Evolutionary conservation across 2,888 invertebrate genomes (phyloP).

Genomic region (Idaea straminata): DNA sequence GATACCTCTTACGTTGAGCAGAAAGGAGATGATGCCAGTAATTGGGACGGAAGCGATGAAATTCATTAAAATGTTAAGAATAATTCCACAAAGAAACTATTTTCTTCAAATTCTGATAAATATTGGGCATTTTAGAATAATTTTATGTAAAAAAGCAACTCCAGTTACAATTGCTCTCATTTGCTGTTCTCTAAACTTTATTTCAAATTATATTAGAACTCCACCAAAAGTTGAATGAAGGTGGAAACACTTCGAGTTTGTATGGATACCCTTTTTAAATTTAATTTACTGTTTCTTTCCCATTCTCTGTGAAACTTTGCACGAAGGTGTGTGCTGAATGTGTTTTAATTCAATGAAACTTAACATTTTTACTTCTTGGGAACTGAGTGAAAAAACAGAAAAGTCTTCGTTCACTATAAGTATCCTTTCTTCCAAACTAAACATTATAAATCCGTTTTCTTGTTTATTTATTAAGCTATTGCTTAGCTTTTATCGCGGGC

Average conservation of each 20-base stretch:
- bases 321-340: constrained; percentile 1
- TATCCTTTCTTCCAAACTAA: background rate
- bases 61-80: background rate
- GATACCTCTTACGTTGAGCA: constrained; percentile 11
- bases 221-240: background rate
- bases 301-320: background rate
- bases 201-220: background rate
- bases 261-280: constrained; percentile 1
- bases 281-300: constrained; percentile 1
- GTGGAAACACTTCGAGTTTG: background rate
- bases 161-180: background rate
- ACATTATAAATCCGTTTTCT: too few species aligned
- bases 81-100: background rate
- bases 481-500: too few species aligned
- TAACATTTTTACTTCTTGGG: constrained; percentile 8
- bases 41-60: background rate
- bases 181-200: background rate
- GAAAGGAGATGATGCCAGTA: constrained; percentile 2
- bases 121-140: too few species aligned
- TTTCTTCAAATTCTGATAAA: too few species aligned
- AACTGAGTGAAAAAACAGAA: constrained; percentile 4
- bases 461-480: too few species aligned
- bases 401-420: background rate
- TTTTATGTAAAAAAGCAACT: background rate
- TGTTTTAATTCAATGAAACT: background rate